A percentile compares a stretch with the other conserved stretches of the same genome.
Evolutionary conservation across 2,888 invertebrate species (phyloP).

Genomic region (Diaperis boleti): DNA sequence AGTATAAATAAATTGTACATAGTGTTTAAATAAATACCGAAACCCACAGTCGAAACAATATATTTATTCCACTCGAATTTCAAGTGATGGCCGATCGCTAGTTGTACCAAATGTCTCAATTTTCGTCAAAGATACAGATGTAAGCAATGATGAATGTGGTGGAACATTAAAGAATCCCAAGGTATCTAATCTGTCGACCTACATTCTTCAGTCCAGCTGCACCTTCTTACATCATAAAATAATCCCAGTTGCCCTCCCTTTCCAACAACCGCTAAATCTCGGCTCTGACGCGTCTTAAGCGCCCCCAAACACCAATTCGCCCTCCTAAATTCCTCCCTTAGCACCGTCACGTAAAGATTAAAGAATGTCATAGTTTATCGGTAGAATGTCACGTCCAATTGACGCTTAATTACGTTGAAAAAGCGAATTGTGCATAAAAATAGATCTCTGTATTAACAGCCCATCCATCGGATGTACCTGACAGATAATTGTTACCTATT

Average conservation of each 20-base stretch:
- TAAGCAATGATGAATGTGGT: no score
- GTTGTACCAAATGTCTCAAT: no score
- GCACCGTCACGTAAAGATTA: slow-evolving; percentile 1
- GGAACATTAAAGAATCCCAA: no score
- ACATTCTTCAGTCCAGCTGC: no score
- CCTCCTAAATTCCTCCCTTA: background rate
- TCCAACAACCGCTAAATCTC: background rate
- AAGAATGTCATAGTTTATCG: slow-evolving; percentile 8
- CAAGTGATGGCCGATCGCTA: no score
- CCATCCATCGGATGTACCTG: slow-evolving; percentile 18
- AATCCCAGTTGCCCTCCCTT: background rate
- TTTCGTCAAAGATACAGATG: no score
- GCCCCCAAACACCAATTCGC: background rate
- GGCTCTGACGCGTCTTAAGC: background rate
- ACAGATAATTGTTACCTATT: slow-evolving; percentile 29
- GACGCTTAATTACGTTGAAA: slow-evolving; percentile 13
- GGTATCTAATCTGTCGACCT: no score
- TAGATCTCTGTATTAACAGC: slow-evolving; percentile 3
- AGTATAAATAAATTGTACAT: no score
- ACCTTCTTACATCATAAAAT: no score
- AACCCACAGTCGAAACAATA: no score
- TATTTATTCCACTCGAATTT: no score
- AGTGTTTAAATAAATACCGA: no score
- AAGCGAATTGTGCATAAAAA: slow-evolving; percentile 4
- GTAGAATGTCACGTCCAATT: slow-evolving; percentile 8